Base-by-base conservation (phyloP, 2,888 invertebrate species). In the Mesochorus sp. region DNA sequence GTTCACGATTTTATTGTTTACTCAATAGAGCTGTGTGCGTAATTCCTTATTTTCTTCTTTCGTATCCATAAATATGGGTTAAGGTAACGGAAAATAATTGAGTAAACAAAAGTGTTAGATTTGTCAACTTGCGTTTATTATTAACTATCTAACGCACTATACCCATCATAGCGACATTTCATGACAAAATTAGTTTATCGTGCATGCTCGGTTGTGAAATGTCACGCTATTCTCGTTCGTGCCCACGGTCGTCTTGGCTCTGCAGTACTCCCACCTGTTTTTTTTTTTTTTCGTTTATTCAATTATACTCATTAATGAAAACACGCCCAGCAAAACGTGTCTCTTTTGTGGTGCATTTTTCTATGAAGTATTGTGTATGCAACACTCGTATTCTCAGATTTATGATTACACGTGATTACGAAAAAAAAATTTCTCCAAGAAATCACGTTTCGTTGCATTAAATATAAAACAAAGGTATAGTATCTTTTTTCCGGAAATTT, bases 221-320 rank as follows among this genome's bases (percentile, higher is more conserved):
- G 73, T 71, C 2, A 89, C 71, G 6, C 26, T 66, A 62, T 68
- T 78, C 67, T 85, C 80, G 17, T 80, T 57, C 6, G 71, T 55
- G 67, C 83, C 84, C 12, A 88, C 77, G 26, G 78, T 53, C 19
- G 81, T 74, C 21, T 82, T 82, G 0, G 39, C 72, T n/a, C 26
- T 42, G 76, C 87, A 88, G 14, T 81, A 81, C 75, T 87, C 82
- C 89, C 89, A 89, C 51, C 89, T 89, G 67, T 57, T 37, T 70
- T 57, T 59, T 57, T 57, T 55, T 55, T 73, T 12, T 8, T 24
- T 17, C 14, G 47, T 57, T 42, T 51, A n/a, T 55, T 47, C 24
- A 73, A 64, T 68, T 53, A 74, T 47, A 66, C 44, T 42, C n/a
- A 44, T 76, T 34, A 61, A 66, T 44, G 26, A 37, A 59, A 17